Base-by-base conservation (phyloP, 2,113 vertebrate species). In the Neodontobutis hainanensis region DNA sequence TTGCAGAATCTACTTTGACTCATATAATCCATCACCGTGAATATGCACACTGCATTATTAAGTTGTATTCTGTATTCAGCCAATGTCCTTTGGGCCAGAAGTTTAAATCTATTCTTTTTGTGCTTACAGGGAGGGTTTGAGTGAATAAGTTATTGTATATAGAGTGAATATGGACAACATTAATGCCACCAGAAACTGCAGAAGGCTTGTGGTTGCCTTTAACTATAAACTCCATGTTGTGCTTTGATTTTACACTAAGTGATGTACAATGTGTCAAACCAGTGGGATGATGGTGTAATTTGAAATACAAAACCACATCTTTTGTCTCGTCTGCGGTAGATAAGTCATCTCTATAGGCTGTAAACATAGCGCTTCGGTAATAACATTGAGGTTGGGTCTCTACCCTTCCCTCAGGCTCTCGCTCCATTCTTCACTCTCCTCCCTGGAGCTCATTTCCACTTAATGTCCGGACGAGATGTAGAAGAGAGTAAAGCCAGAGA, bases 281-380 rank as follows among this genome's bases (percentile, higher is more conserved):
- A 61, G 68, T 6, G 62, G 68, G 65, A 60, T 45, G 49, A 8
- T 11, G 36, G 35, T 62, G 63, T 64, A 45, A 61, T 68, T 44
- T 57, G 40, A 14, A 15, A 11, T 2, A 48, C 52, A 58, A 11
- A 38, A 40, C 32, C 27, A 36, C 51, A 43, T 58, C 15, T 9
- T 40, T 58, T 70, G 57, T 67, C 72, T 61, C n/a, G 8, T 52
- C 2, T 60, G 71, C 51, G 16, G 66, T 19, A 32, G 35, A 59
- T 55, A 75, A 80, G 67, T 82, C 67, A 59, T 77, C 68, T 78
- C 61, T 55, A 75, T 65, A 84, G 85, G 68, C 48, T 68, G 65
- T 84, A 79, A 65, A 68, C 68, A 58, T 80, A 76, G 56, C 75
- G 75, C 65, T 48, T 78, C 71, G 83, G 79, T 81, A 80, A 77